These are phyloP conservation scores for Brachyopa scutellaris DNA, from an alignment of 2,888 invertebrate genomes.

Conservation along the genomic window DNA sequence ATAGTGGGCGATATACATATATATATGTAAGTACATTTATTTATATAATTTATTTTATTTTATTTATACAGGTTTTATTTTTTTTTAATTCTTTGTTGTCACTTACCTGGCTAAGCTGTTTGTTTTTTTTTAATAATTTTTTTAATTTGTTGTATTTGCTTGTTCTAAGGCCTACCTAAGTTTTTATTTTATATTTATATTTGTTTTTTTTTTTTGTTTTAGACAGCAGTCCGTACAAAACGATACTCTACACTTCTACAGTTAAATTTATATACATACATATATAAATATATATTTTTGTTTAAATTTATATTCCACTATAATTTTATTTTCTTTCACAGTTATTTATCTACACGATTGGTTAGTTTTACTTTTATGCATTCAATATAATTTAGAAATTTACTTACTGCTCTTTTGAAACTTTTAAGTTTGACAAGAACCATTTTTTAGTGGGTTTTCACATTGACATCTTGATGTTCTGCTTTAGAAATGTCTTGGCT, in stretches of 20 bases:
- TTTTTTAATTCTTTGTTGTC: conserved; percentile 13
- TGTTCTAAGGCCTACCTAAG: conserved; percentile 55
- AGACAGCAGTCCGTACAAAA: conserved; percentile 74
- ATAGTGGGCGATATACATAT: conserved; percentile 31
- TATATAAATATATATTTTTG: conserved; percentile 36
- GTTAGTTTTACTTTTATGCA: conserved; percentile 26
- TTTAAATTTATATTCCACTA: conserved; percentile 43
- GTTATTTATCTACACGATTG: conserved; percentile 15
- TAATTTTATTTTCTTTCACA: conserved; percentile 30
- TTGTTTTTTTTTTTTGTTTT: conserved; percentile 48
- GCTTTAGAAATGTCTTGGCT: background rate
- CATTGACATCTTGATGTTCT: background rate
- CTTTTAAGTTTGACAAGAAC: background rate
- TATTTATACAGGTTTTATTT: background rate
- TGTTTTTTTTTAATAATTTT: background rate
- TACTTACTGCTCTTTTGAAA: conserved; percentile 49
- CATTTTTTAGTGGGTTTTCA: background rate
- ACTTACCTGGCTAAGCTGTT: conserved; percentile 33
- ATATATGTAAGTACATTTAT: too few relatives aligned
- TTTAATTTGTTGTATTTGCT: conserved; percentile 23
- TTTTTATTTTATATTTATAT: conserved; percentile 2
- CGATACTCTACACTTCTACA: conserved; percentile 63
- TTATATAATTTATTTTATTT: too few relatives aligned
- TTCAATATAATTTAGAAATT: background rate
- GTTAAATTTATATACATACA: conserved; percentile 35